phyloP scores from a whole-genome alignment of 2,797 vertebrate species.

The Enteromius anoplus region DNA sequence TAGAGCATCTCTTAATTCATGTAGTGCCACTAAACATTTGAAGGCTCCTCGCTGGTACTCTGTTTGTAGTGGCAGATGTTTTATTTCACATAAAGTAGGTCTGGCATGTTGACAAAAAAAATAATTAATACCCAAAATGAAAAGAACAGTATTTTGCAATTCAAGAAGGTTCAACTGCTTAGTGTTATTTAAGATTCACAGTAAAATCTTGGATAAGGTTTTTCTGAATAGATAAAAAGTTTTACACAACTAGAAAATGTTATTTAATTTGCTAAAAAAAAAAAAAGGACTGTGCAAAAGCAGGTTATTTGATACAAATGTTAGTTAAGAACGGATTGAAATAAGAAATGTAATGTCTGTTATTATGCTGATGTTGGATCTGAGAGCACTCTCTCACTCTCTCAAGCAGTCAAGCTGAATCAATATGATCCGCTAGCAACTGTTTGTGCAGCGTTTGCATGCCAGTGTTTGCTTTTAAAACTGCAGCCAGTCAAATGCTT shows the following conservation, averaged over 20 bases:
- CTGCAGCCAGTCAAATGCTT: neutral
- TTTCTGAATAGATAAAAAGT: too few species aligned
- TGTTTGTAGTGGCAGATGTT: neutral
- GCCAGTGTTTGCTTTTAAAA: constrained; percentile 52
- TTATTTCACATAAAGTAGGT: neutral
- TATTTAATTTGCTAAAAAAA: too few species aligned
- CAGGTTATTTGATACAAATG: too few species aligned
- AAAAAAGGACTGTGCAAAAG: neutral
- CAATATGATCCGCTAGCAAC: constrained; percentile 75
- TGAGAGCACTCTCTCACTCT: constrained; percentile 54
- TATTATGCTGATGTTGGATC: neutral
- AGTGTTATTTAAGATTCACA: neutral
- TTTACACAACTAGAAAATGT: too few species aligned
- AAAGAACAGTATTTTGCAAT: neutral
- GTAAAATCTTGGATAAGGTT: too few species aligned
- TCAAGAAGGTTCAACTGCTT: neutral
- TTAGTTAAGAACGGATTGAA: neutral
- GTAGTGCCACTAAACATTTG: neutral
- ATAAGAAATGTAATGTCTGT: neutral
- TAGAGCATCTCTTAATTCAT: neutral
- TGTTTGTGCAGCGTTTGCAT: constrained; percentile 55
- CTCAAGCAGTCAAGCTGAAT: constrained; percentile 69
- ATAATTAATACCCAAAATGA: neutral
- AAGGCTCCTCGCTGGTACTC: neutral
- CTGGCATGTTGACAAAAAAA: neutral